Base-by-base conservation (phyloP, 1,140 invertebrate species). In the Berghia stephanieae region DNA sequence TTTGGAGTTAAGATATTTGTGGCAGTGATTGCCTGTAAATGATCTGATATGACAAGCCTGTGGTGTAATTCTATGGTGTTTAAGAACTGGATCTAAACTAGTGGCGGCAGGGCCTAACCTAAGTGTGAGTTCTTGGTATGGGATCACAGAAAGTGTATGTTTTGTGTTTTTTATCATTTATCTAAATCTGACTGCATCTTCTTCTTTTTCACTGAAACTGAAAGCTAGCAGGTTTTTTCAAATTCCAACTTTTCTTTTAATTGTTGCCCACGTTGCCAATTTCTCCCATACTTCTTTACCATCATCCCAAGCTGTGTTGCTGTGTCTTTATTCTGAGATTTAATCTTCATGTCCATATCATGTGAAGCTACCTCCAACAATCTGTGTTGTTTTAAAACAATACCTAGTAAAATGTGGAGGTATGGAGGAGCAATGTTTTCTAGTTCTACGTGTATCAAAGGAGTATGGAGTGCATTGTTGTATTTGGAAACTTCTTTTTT, bases 21-120 rank as follows among this genome's bases (percentile, higher is more conserved):
- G 40, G 38, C 70, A 72, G 46, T 72, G 70, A 31, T 72, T 72
- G 21, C 68, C 68, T 21, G 36, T 31, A 46, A 70, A 70, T 10
- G 42, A 13, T 16, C 68, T n/a, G 43, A 18, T 24, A 70, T 70
- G 68, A 21, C 52, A 70, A 24, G 68, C 68, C 43, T 70, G 68
- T 6, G 31, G 18, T 24, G n/a, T 27, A 13, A 70, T 70, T 49
- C 31, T 70, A 46, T 70, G 13, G 34, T 3, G 42, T 13, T 38
- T 10, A 6, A 52, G 70, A 8, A 55, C 70, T n/a, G 2, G 18
- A 4, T 72, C 46, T 16, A 72, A 36, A 36, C 27, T 49, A n/a
- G n/a, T 21, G 18, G 44, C 57, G 36, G 57, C 27, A 38, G 70
- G 70, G 0, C 70, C 70, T 36, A 52, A 52, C n/a, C n/a, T n/a